These are phyloP conservation scores for Xiphorhynchus erythropygius DNA, from an alignment of 2,797 vertebrate genomes.

Conservation along the genomic window DNA sequence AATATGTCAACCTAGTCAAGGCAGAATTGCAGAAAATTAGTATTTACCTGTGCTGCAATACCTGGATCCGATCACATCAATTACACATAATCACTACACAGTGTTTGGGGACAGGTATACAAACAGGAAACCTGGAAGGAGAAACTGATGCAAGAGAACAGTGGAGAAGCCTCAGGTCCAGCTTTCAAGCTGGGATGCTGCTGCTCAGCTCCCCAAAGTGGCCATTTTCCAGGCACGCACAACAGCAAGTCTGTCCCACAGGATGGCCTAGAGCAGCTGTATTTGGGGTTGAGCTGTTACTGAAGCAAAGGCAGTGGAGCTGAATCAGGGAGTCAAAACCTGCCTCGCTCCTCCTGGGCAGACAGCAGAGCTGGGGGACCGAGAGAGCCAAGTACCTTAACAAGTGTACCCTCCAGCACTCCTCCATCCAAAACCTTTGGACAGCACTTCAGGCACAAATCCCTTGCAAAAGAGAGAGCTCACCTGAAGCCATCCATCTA, in stretches of 20 bases:
- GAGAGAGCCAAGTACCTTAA: fast-evolving
- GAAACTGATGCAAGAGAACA: not conserved
- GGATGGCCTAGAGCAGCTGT: not conserved
- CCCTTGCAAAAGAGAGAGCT: not conserved
- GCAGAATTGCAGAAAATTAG: slow-evolving; percentile 25
- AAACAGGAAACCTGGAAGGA: not conserved
- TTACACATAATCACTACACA: slow-evolving; percentile 5
- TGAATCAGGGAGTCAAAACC: not conserved
- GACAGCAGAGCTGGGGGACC: not conserved
- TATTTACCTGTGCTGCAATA: slow-evolving; percentile 40
- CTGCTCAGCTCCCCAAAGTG: not conserved
- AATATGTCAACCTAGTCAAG: not conserved
- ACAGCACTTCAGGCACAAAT: not conserved
- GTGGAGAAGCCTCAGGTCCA: not conserved
- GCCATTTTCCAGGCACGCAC: not conserved
- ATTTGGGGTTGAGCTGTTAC: not conserved
- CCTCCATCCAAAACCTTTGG: not conserved
- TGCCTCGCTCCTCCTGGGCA: fast-evolving
- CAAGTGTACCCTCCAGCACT: fast-evolving
- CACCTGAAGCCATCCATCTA: fast-evolving
- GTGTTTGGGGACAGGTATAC: not conserved
- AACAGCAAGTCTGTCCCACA: not conserved
- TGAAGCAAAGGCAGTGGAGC: not conserved
- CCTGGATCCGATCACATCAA: not conserved
- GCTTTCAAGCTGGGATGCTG: not conserved